Percentiles rank a stretch among this genome's conserved stretches.
Conservation (phyloP, 2,888 invertebrate species). For the Chrysodeixis includens region DNA sequence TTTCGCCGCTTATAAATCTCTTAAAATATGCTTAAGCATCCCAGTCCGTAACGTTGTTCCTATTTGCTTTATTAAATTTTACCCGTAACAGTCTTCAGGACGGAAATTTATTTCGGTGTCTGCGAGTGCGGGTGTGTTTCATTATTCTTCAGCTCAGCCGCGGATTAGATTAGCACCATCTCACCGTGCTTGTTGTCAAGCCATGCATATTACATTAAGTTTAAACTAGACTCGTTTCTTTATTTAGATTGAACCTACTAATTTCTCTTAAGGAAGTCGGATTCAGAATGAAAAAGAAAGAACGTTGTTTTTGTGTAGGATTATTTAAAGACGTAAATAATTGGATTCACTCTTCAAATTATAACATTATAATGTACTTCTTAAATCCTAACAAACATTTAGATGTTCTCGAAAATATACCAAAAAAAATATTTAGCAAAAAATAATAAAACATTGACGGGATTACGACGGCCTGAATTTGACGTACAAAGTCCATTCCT, state of each 20-base stretch:
- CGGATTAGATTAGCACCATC: conserved; percentile 75
- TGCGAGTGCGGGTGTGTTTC: conserved; percentile 72
- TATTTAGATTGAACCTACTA: conserved; percentile 39
- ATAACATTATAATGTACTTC: conserved; percentile 20
- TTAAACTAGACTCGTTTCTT: conserved; percentile 54
- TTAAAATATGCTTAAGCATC: conserved; percentile 77
- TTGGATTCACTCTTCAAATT: conserved; percentile 19
- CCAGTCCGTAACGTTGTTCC: conserved; percentile 73
- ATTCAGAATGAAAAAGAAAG: conserved; percentile 26
- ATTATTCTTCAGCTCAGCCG: conserved; percentile 74
- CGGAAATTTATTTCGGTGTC: conserved; percentile 79
- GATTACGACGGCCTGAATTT: conserved; percentile 56
- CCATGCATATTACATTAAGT: conserved; percentile 62
- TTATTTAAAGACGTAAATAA: conserved; percentile 5
- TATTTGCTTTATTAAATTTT: conserved; percentile 85
- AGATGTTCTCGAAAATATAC: conserved; percentile 17
- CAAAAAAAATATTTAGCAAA: conserved; percentile 18
- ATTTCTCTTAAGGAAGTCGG: conserved; percentile 26
- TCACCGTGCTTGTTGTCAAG: conserved; percentile 57
- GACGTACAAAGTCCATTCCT: conserved; percentile 58
- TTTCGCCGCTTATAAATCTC: conserved; percentile 78
- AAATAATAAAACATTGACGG: conserved; percentile 51
- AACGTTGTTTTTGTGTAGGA: background rate
- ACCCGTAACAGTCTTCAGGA: conserved; percentile 74
- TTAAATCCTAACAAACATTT: conserved; percentile 17